Base-by-base conservation (phyloP, 2,888 invertebrate species). In the Caenorhabditis angaria region DNA sequence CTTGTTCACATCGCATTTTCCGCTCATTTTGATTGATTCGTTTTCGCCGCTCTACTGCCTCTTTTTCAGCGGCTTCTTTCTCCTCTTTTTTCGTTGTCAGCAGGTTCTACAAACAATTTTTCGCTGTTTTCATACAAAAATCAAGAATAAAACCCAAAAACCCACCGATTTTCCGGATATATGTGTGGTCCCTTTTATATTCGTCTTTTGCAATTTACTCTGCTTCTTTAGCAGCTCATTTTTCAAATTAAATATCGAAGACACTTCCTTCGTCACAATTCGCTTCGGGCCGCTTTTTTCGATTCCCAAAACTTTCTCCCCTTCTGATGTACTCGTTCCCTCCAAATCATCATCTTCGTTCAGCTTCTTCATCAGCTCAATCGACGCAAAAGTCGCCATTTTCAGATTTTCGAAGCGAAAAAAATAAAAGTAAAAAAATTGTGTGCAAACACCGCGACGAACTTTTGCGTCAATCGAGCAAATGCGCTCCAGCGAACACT, bases 301-400 rank as follows among this genome's bases (percentile, higher is more conserved):
- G 6, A 67, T 61, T 48, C 66, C 69, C 0, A 68, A 29, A 2
- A 58, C 58, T 65, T 48, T 32, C 14, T 57, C 73, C 8, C 28
- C 22, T 57, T 54, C 27, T 28, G 27, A 41, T 32, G 51, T 32
- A 54, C 62, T 35, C 22, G 53, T 41, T 29, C 35, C 18, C 50
- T 70, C 69, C 12, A 65, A 65, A 2, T 68, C 64, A 1, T 41
- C 53, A 12, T 61, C 68, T 22, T 60, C 65, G 10, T 70, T 64
- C 1, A 29, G 63, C 41, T 62, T 65, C 65, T 70, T 57, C 1
- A 65, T 20, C 18, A 67, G 60, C 18, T 61, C 70, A 4, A 65
- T 62, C 14, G 78, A 78, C 1, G 76, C 78, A 24, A 78, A 78
- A 22, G 69, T 75, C 6, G 78, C 78, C 78, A 78, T 78, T 67